phyloP scores from a whole-genome alignment of 2,113 vertebrate species.

The Aviceda subcristata region DNA sequence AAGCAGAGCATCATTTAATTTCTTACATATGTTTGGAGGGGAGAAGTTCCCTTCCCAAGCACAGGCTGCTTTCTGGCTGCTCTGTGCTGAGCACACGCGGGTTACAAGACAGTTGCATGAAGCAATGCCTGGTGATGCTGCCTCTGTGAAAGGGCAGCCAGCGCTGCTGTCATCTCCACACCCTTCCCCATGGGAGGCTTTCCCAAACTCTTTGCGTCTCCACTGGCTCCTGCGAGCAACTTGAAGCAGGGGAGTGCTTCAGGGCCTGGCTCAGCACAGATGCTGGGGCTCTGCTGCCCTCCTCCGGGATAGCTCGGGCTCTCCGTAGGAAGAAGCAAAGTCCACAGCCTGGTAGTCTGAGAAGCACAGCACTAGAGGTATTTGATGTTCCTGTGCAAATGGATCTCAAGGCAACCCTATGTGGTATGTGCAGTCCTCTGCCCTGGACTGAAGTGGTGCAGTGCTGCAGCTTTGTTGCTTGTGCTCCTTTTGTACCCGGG shows the following conservation, averaged over 20 bases:
- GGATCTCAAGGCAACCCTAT: not conserved
- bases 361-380: not conserved
- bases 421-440: not conserved
- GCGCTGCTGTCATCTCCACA: not conserved
- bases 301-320: not conserved
- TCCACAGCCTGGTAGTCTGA: not conserved
- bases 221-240: not conserved
- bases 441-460: not conserved
- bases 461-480: not conserved
- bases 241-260: not conserved
- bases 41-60: not conserved
- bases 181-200: constrained; percentile 28
- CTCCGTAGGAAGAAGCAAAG: not conserved
- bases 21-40: not conserved
- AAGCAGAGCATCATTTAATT: not conserved
- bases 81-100: not conserved
- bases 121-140: not conserved
- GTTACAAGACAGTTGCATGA: not conserved
- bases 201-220: not conserved
- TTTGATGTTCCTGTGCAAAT: not conserved
- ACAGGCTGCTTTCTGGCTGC: not conserved
- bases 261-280: not conserved
- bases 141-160: not conserved
- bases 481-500: not conserved
- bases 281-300: constrained; percentile 50